Conservation (phyloP, 2,888 invertebrate species). For the Trissolcus brochymenae region DNA sequence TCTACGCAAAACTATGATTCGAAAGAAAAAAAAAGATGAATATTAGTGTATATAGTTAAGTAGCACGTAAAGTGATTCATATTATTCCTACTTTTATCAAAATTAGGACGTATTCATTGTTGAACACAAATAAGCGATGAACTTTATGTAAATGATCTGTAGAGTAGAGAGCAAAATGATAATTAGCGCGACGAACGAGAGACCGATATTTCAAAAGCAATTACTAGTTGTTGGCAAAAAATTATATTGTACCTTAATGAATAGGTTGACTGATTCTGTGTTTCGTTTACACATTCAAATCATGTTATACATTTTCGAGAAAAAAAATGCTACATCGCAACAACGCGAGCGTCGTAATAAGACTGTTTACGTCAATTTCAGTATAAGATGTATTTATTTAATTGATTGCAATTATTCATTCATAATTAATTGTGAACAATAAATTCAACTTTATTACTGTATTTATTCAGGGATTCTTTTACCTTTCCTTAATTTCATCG, state of each 20-base stretch:
- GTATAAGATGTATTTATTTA: conserved; percentile 70
- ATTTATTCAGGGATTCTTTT: conserved; percentile 2
- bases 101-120: conserved; percentile 68
- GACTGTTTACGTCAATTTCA: conserved; percentile 76
- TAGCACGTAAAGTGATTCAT: conserved; percentile 59
- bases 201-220: conserved; percentile 45
- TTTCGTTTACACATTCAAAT: conserved; percentile 64
- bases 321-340: conserved; percentile 62
- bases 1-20: conserved; percentile 2
- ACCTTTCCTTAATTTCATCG: too few relatives aligned
- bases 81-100: conserved; percentile 72
- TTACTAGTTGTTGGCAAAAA: conserved; percentile 60
- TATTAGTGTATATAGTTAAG: conserved; percentile 73
- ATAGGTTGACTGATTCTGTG: conserved; percentile 69
- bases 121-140: conserved; percentile 39
- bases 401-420: conserved; percentile 65
- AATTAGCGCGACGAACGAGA: conserved; percentile 41
- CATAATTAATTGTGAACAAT: conserved; percentile 66
- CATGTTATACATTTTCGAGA: conserved; percentile 62
- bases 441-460: conserved; percentile 70
- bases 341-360: conserved; percentile 74
- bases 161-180: conserved; percentile 36
- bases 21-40: conserved; percentile 49
- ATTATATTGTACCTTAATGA: conserved; percentile 56
- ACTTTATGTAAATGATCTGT: conserved; percentile 53